Evolutionary conservation across 2,888 invertebrate species (phyloP).

Genomic region (Icerya purchasi): DNA sequence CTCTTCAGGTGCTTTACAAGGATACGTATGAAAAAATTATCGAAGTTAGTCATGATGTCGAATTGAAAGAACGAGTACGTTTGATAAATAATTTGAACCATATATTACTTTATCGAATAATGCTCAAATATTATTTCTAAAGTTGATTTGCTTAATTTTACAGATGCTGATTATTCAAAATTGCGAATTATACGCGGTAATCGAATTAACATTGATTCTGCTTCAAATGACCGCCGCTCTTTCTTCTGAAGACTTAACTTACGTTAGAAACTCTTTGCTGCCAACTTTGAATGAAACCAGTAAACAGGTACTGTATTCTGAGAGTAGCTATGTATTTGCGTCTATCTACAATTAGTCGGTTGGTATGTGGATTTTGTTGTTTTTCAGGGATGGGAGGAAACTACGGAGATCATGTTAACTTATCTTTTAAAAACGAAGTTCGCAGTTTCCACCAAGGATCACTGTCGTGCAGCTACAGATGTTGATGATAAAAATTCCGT

Average conservation of each 20-base stretch:
- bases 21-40: conserved; percentile 44
- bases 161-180: background rate
- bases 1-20: conserved; percentile 45
- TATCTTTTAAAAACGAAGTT: conserved; percentile 39
- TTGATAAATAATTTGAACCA: too few species aligned
- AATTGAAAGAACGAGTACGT: conserved; percentile 2
- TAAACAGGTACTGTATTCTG: background rate
- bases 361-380: too few species aligned
- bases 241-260: background rate
- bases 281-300: background rate
- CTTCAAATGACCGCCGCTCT: background rate
- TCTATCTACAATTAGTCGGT: too few species aligned
- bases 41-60: conserved; percentile 18
- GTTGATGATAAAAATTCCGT: conserved; percentile 23
- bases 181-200: background rate
- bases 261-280: background rate
- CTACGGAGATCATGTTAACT: conserved; percentile 40
- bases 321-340: too few species aligned
- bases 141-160: too few species aligned
- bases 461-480: conserved; percentile 33
- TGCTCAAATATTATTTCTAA: too few species aligned
- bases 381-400: conserved; percentile 58
- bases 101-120: too few species aligned
- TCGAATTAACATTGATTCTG: background rate
- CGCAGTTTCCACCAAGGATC: conserved; percentile 41